Percentiles rank a stretch among this genome's conserved stretches.
Conservation (phyloP, 2,113 vertebrate species). For the Burhinus bistriatus region DNA sequence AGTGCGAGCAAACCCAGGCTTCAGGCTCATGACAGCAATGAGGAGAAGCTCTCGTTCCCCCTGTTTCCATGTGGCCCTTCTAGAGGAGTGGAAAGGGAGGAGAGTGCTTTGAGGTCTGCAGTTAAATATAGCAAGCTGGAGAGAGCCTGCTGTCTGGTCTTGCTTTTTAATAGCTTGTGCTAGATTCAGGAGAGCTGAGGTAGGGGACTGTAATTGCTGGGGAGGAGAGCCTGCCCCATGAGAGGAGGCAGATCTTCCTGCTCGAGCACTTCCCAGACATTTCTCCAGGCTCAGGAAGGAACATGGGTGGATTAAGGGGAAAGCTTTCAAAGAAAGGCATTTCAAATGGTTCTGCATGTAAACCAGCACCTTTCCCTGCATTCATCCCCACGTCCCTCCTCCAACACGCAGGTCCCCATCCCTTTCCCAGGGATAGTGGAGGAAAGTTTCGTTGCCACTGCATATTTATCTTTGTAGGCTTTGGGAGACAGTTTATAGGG, state of each 20-base stretch:
- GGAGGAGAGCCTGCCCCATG: background rate
- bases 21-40: background rate
- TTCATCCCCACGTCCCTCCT: background rate
- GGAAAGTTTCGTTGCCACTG: background rate
- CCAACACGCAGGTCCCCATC: background rate
- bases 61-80: background rate
- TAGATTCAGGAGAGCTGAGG: background rate
- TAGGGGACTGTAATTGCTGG: background rate
- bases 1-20: background rate
- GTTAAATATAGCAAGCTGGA: conserved; percentile 4
- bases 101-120: background rate
- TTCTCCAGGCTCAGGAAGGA: background rate
- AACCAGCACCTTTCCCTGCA: background rate
- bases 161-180: background rate
- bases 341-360: background rate
- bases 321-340: background rate
- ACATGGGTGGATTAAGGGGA: background rate
- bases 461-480: background rate
- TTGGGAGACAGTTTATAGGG: background rate
- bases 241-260: background rate
- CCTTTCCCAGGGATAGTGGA: background rate
- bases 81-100: background rate
- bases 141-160: background rate
- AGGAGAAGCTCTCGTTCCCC: background rate
- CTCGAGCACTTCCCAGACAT: background rate